Conservation (phyloP, 2,888 invertebrate species). For the Thera obeliscata region DNA sequence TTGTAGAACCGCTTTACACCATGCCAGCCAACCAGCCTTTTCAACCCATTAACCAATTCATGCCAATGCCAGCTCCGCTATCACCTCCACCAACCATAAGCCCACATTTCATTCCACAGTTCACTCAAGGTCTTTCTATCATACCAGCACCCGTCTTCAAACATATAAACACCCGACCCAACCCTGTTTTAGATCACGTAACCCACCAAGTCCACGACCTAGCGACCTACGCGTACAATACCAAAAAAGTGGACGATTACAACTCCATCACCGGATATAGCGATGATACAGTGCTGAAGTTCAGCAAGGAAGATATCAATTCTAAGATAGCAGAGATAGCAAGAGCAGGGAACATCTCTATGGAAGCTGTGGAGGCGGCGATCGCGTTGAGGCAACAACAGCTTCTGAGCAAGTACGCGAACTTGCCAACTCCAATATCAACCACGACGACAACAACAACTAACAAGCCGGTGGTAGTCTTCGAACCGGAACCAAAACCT, state of each 20-base stretch:
- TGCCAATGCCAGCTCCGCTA: slow-evolving; percentile 66
- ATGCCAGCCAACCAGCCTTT: slow-evolving; percentile 67
- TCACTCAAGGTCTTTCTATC: slow-evolving; percentile 66
- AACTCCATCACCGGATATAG: slow-evolving; percentile 78
- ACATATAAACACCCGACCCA: slow-evolving; percentile 63
- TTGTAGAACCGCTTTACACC: slow-evolving; percentile 68
- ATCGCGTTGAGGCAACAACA: slow-evolving; percentile 89
- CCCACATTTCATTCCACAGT: slow-evolving; percentile 37
- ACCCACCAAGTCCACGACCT: slow-evolving; percentile 76
- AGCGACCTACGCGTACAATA: slow-evolving; percentile 70
- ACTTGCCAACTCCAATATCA: slow-evolving; percentile 73
- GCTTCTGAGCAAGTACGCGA: slow-evolving; percentile 85
- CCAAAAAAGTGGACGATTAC: slow-evolving; percentile 79
- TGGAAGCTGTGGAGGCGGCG: slow-evolving; percentile 91
- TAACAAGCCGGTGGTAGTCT: slow-evolving; percentile 54
- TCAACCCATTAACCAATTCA: slow-evolving; percentile 78
- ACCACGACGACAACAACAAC: slow-evolving; percentile 74
- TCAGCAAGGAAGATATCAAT: slow-evolving; percentile 76
- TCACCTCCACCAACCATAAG: slow-evolving; percentile 29
- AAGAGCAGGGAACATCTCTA: slow-evolving; percentile 90
- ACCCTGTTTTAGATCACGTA: slow-evolving; percentile 80
- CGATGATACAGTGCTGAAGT: slow-evolving; percentile 71
- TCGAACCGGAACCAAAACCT: slow-evolving; percentile 70
- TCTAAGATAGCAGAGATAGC: slow-evolving; percentile 82
- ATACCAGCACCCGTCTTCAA: slow-evolving; percentile 72